Evolutionary conservation across 2,888 invertebrate species (phyloP).

Genomic region (Leptodirus hochenwartii): DNA sequence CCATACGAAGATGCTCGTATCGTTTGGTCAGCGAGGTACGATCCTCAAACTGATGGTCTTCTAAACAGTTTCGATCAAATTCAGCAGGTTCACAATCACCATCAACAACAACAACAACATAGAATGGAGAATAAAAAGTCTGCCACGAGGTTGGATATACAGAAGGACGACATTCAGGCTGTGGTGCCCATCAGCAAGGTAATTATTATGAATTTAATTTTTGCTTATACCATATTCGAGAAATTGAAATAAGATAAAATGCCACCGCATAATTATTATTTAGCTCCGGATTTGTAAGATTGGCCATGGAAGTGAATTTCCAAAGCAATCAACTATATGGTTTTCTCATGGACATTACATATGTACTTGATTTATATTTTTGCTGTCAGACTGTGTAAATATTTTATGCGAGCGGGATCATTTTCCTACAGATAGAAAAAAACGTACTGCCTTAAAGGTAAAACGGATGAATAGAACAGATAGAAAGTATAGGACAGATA

Average conservation of each 20-base stretch:
- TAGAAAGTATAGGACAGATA: too few species aligned
- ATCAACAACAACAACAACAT: constrained; percentile 9
- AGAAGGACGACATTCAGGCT: constrained; percentile 86
- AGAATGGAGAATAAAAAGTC: constrained; percentile 31
- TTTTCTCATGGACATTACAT: too few species aligned
- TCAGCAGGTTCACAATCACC: constrained; percentile 9
- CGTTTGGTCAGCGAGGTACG: constrained; percentile 70
- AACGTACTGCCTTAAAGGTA: too few species aligned
- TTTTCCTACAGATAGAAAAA: too few species aligned
- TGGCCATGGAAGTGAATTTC: too few species aligned
- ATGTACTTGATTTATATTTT: too few species aligned
- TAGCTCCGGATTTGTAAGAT: too few species aligned
- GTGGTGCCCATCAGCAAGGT: constrained; percentile 90
- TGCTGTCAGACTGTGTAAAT: too few species aligned
- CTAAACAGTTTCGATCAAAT: constrained; percentile 12
- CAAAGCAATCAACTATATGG: too few species aligned
- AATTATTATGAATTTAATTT: too few species aligned
- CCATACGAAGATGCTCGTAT: constrained; percentile 68
- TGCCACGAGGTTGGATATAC: constrained; percentile 70
- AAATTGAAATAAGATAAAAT: constrained; percentile 5
- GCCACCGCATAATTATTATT: constrained; percentile 3
- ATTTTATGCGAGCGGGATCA: too few species aligned
- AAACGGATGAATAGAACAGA: too few species aligned
- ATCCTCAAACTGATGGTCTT: constrained; percentile 31
- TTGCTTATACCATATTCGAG: constrained; percentile 6